Conservation (phyloP, 2,113 vertebrate genomes). For the Paradoxurus hermaphroditus region DNA sequence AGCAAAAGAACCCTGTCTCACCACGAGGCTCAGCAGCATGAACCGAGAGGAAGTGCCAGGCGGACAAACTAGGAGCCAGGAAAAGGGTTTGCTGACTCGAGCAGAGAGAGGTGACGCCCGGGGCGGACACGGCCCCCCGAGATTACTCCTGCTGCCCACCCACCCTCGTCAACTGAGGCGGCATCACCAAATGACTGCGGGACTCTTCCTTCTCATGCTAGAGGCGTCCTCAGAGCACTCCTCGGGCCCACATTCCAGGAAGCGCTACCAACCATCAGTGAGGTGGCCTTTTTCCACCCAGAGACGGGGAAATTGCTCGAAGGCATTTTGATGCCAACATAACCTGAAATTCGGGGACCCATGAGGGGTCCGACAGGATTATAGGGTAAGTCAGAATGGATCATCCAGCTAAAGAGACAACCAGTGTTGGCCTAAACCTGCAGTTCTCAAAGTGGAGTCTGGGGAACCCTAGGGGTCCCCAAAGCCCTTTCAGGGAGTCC, state of each 20-base stretch:
- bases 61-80: not conserved
- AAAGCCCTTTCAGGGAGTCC: not conserved
- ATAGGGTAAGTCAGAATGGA: not conserved
- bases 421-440: not conserved
- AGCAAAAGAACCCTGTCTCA: not conserved
- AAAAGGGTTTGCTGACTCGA: not conserved
- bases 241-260: not conserved
- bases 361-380: not conserved
- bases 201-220: not conserved
- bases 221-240: not conserved
- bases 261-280: no score
- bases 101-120: not conserved
- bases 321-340: not conserved
- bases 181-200: not conserved
- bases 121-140: fast-evolving
- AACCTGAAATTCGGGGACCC: not conserved
- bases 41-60: not conserved
- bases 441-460: not conserved
- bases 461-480: not conserved
- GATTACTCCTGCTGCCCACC: fast-evolving
- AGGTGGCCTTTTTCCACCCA: not conserved
- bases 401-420: not conserved
- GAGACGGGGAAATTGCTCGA: not conserved
- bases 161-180: not conserved
- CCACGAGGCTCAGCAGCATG: not conserved